Evolutionary conservation across 2,888 invertebrate species (phyloP).

Genomic region (Erebia ligea): DNA sequence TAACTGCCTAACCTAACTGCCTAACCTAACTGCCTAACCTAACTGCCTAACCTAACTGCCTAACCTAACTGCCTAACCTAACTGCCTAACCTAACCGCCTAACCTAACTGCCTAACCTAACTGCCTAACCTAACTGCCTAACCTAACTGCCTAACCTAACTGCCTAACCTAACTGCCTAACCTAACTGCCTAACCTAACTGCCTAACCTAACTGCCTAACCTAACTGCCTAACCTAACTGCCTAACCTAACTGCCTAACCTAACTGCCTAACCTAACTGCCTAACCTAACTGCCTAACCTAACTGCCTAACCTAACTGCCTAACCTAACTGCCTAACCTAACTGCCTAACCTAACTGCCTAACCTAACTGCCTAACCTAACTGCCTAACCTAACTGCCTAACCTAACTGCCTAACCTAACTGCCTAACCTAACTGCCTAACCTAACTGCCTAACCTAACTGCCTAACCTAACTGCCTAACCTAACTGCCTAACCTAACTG

Average conservation of each 20-base stretch:
- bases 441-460: not conserved
- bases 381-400: not conserved
- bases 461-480: not conserved
- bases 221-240: not conserved
- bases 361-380: not conserved
- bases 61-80: not conserved
- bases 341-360: not conserved
- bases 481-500: not conserved
- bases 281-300: conserved; percentile 1
- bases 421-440: not conserved
- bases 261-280: not conserved
- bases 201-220: not conserved
- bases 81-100: not conserved
- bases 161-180: not conserved
- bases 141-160: not conserved
- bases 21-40: not conserved
- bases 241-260: not conserved
- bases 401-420: conserved; percentile 1
- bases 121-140: not conserved
- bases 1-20: conserved; percentile 1
- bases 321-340: not conserved
- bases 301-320: conserved; percentile 1
- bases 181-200: not conserved
- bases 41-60: not conserved
- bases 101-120: conserved; percentile 1